These are phyloP conservation scores for Amblyopsis rosae DNA, from an alignment of 2,113 vertebrate genomes.

Conservation along the genomic window DNA sequence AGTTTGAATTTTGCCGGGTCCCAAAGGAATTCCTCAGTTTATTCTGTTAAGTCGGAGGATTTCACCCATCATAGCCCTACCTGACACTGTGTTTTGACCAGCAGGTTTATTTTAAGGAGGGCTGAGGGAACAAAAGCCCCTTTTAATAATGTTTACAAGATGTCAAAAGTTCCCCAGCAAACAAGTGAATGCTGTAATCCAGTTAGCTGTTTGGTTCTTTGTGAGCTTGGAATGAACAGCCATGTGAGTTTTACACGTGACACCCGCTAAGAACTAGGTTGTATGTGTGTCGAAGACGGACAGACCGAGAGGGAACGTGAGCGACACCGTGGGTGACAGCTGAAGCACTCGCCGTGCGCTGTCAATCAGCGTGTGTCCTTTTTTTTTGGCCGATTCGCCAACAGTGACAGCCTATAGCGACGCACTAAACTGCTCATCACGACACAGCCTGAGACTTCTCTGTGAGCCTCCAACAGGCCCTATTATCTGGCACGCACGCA, in stretches of 20 bases:
- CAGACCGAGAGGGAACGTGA: background rate
- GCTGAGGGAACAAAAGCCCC: too few relatives aligned
- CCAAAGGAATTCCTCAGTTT: too few relatives aligned
- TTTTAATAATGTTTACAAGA: too few relatives aligned
- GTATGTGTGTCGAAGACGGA: background rate
- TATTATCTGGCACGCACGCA: conserved; percentile 46
- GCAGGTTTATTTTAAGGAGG: too few relatives aligned
- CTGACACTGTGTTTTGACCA: too few relatives aligned
- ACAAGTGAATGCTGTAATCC: conserved; percentile 6
- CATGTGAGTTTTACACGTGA: conserved; percentile 37
- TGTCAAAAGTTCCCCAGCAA: too few relatives aligned
- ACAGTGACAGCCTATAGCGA: conserved; percentile 37
- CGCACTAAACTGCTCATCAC: conserved; percentile 50
- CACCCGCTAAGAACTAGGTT: conserved; percentile 12
- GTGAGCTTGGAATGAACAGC: conserved; percentile 27
- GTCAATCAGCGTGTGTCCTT: conserved; percentile 44
- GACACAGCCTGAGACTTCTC: conserved; percentile 45
- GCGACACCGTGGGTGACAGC: conserved; percentile 57
- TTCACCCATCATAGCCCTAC: too few relatives aligned
- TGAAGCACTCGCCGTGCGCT: conserved; percentile 44
- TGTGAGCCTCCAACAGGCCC: conserved; percentile 38
- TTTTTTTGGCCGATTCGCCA: conserved; percentile 7
- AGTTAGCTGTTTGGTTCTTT: conserved; percentile 11
- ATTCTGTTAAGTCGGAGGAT: too few relatives aligned
- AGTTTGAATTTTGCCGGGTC: too few relatives aligned